Evolutionary conservation across 2,113 vertebrate genomes (phyloP).

Genomic region (Macrotus californicus): DNA sequence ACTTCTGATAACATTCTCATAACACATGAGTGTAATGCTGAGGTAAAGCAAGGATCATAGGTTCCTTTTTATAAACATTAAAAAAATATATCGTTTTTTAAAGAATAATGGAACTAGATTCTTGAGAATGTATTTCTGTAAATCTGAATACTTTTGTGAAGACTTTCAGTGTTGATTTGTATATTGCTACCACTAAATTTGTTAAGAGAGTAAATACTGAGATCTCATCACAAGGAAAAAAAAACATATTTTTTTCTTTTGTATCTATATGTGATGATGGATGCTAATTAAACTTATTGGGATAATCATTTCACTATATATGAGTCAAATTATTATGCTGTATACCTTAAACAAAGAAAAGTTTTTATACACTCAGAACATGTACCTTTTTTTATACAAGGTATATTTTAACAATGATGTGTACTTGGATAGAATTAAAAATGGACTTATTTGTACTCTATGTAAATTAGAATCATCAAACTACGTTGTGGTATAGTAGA

Average conservation of each 20-base stretch:
- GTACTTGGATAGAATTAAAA: not conserved
- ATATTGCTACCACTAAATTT: not conserved
- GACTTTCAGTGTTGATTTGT: not conserved
- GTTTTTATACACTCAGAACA: not conserved
- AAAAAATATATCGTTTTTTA: not conserved
- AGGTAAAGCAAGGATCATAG: not conserved
- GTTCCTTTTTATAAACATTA: not conserved
- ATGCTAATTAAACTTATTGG: not conserved
- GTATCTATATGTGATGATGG: not conserved
- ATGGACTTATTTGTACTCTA: not conserved
- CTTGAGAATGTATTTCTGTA: not conserved
- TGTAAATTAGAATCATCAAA: not conserved
- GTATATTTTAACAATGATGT: not conserved
- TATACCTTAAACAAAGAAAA: not conserved
- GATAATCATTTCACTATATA: not conserved
- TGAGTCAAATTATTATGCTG: not conserved
- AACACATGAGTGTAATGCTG: not conserved
- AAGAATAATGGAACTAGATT: not conserved
- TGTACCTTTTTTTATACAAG: not conserved
- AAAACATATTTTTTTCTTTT: not conserved
- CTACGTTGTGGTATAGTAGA: not conserved
- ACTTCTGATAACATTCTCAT: not conserved
- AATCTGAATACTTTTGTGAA: not conserved
- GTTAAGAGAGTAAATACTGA: not conserved
- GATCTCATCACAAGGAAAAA: not conserved